Base-by-base conservation (phyloP, 2,113 vertebrate genomes). In the Haliaeetus leucogaster region DNA sequence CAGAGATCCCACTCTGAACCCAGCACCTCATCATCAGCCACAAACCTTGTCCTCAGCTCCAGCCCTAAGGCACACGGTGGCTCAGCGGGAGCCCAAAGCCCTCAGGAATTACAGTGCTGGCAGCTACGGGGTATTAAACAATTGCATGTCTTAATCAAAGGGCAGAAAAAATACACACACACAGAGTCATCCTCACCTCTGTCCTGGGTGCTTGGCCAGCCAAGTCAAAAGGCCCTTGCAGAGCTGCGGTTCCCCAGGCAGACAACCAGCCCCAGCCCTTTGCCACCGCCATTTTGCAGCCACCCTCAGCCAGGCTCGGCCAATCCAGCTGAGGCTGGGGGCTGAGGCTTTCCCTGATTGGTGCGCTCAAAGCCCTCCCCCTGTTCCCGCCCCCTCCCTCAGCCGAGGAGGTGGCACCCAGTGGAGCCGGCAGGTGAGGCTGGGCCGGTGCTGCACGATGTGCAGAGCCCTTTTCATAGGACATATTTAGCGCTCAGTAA, bases 401-500 rank as follows among this genome's bases (percentile, higher is more conserved):
- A 5, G 68, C 36, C 1, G 1, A 56, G 43, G 11, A 5, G 58
- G 8, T 1, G 21, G 45, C 3, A 3, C 1, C 11, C 27, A 4
- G 20, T 16, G 1, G 47, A 3, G 40, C 13, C 17, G 25, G 14
- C 32, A 6, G 48, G 14, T 1, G 4, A 6, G 45, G 61, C n/a
- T 7, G 48, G 67, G 25, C 16, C 4, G 0, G 10, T 0, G 3
- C 6, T 3, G 12, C 1, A 2, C 0, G 4, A 0, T 11, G n/a
- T 6, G 16, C 13, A 0, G 2, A 3, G 7, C 19, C 30, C 22
- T 36, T 5, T 22, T 14, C 45, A 23, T 15, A 23, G 30, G 12
- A 4, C 4, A 0, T 19, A 7, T 23, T 27, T 9, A 23, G 32
- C 45, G 10, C 34, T 9, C 19, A 11, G 55, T 43, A 67, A 68